Conservation (phyloP, 2,113 vertebrate genomes). For the Myrmecophaga tridactyla region DNA sequence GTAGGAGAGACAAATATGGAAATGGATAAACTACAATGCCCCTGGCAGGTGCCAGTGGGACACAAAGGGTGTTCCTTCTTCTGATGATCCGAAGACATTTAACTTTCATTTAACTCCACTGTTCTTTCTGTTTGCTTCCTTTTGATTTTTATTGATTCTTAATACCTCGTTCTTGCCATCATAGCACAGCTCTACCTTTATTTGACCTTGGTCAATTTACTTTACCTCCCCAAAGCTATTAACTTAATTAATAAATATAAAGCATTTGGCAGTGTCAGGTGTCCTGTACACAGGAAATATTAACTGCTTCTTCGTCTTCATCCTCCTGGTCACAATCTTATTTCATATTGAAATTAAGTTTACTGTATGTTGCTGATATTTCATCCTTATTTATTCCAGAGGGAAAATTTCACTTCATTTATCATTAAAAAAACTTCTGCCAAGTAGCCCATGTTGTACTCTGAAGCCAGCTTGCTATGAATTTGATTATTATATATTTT, state of each 20-base stretch:
- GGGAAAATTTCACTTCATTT: slow-evolving; percentile 1
- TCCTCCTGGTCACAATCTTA: not conserved
- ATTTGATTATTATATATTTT: not conserved
- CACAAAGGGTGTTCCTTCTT: too few species aligned
- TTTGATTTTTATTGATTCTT: not conserved
- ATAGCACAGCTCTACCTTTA: not conserved
- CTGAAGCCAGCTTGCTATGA: not conserved
- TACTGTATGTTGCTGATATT: not conserved
- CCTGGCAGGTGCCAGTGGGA: too few species aligned
- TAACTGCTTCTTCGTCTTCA: not conserved
- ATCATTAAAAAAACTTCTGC: slow-evolving; percentile 37
- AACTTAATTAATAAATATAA: not conserved
- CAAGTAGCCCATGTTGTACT: not conserved
- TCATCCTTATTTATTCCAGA: not conserved
- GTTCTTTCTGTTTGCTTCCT: not conserved
- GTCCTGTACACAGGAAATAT: not conserved
- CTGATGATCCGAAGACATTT: not conserved
- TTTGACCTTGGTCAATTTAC: not conserved
- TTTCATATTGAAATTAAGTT: not conserved
- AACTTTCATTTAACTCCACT: not conserved
- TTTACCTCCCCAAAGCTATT: not conserved
- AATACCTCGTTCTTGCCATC: not conserved
- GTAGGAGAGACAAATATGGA: too few species aligned
- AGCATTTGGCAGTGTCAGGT: not conserved
- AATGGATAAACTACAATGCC: too few species aligned